Evolutionary conservation across 2,113 vertebrate species (phyloP).

Genomic region (Pangasianodon gigas): DNA sequence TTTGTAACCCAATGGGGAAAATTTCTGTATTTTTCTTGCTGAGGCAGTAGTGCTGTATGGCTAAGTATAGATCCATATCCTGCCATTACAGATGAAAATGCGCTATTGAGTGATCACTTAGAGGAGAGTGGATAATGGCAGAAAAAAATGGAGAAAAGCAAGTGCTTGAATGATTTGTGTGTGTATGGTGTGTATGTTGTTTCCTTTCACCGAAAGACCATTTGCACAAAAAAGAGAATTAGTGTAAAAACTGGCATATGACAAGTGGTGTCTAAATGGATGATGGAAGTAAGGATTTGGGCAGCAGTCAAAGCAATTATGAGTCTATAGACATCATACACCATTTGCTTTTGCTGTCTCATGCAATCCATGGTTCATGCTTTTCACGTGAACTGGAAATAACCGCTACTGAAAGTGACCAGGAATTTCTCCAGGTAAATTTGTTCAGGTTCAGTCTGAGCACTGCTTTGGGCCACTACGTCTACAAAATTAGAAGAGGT

Average conservation of each 20-base stretch:
- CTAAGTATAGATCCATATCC: conserved; percentile 6
- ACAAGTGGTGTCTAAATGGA: not conserved
- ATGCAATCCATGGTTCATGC: not conserved
- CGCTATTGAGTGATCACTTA: not conserved
- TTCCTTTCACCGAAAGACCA: not conserved
- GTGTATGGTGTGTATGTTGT: not conserved
- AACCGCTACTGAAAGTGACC: not conserved
- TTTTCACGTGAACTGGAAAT: not conserved
- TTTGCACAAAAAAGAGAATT: not conserved
- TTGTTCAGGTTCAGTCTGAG: not conserved
- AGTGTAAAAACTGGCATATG: not conserved
- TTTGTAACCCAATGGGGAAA: not conserved
- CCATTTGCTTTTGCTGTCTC: not conserved
- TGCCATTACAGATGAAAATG: not conserved
- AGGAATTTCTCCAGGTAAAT: not conserved
- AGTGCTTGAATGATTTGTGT: not conserved
- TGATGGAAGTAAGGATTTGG: not conserved
- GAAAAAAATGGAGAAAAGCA: not conserved
- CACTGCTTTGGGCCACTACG: not conserved
- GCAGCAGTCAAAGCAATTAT: not conserved
- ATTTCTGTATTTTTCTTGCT: not conserved
- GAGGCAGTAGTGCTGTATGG: not conserved
- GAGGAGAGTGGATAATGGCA: conserved; percentile 8
- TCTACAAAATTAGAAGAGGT: not conserved
- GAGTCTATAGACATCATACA: not conserved